These are phyloP conservation scores for Dendroctonus valens DNA, from an alignment of 1,140 invertebrate genomes.

Conservation along the genomic window DNA sequence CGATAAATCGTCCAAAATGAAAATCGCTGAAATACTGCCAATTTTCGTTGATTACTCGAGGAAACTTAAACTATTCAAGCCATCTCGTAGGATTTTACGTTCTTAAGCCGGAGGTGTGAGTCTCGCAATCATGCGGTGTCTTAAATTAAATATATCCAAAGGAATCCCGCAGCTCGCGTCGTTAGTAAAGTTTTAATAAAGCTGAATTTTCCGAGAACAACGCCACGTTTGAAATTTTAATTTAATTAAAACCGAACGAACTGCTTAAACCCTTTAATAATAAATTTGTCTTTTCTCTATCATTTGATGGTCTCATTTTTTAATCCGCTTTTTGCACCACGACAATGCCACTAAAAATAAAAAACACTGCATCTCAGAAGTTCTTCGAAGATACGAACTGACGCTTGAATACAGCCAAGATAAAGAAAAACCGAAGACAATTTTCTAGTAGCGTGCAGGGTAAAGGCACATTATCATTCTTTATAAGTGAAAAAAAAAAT, in stretches of 20 bases:
- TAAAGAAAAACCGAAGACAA: too few relatives aligned
- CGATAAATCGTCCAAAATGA: neutral
- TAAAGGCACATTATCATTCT: too few relatives aligned
- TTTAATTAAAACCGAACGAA: constrained; percentile 28
- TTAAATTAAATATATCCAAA: constrained; percentile 31
- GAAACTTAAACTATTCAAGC: constrained; percentile 21
- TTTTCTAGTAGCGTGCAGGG: too few relatives aligned
- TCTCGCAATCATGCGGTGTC: constrained; percentile 28
- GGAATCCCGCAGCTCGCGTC: constrained; percentile 28
- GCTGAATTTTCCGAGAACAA: constrained; percentile 19
- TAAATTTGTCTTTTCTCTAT: constrained; percentile 11
- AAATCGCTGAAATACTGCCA: constrained; percentile 8
- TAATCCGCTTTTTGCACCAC: too few relatives aligned
- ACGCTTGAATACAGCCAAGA: too few relatives aligned
- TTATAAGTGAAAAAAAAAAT: too few relatives aligned
- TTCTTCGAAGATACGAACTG: too few relatives aligned
- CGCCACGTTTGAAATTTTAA: constrained; percentile 24
- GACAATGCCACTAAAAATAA: too few relatives aligned
- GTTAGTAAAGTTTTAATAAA: constrained; percentile 32
- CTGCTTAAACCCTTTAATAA: constrained; percentile 22
- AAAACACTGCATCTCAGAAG: too few relatives aligned
- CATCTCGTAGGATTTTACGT: constrained; percentile 23
- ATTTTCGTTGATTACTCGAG: constrained; percentile 2
- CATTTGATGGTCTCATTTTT: too few relatives aligned
- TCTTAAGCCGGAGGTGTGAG: constrained; percentile 19